Conservation (phyloP, 1,140 invertebrate genomes). For the Pollicipes pollicipes region DNA sequence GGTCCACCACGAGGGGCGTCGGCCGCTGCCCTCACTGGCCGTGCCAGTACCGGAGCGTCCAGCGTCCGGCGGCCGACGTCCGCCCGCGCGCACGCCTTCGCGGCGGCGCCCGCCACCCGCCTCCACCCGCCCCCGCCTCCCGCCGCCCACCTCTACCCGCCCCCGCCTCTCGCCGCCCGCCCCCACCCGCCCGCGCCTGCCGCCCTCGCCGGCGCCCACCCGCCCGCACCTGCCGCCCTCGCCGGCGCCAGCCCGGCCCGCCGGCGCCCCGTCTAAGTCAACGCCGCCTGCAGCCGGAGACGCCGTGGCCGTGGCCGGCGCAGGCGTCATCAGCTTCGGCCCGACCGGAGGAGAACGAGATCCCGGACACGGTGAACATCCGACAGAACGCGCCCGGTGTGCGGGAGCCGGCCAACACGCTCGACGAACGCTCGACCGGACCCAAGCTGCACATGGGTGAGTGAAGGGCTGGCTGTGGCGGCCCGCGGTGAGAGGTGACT, state of each 20-base stretch:
- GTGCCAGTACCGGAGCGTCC: no score
- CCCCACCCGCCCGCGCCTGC: background rate
- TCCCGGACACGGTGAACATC: conserved; percentile 32
- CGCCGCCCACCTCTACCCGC: no score
- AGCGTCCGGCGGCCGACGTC: no score
- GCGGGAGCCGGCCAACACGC: conserved; percentile 34
- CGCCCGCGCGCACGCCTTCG: no score
- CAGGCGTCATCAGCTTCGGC: background rate
- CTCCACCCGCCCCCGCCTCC: no score
- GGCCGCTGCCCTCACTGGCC: no score
- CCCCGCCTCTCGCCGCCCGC: no score
- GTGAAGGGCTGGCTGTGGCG: no score
- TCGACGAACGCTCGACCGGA: conserved; percentile 23
- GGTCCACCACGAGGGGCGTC: no score
- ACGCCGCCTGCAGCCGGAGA: conserved; percentile 27
- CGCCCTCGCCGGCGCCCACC: conserved; percentile 9
- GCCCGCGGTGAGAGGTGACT: conserved; percentile 52
- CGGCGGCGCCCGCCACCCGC: no score
- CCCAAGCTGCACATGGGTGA: conserved; percentile 1
- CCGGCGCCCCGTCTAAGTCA: conserved; percentile 25
- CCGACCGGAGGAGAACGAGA: conserved; percentile 31
- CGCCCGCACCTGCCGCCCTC: conserved; percentile 7
- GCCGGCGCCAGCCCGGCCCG: conserved; percentile 18
- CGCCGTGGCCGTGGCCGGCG: background rate
- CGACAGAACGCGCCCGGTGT: conserved; percentile 33